These are phyloP conservation scores for Molossus alvarezi DNA, from an alignment of 2,797 vertebrate species.

Conservation along the genomic window DNA sequence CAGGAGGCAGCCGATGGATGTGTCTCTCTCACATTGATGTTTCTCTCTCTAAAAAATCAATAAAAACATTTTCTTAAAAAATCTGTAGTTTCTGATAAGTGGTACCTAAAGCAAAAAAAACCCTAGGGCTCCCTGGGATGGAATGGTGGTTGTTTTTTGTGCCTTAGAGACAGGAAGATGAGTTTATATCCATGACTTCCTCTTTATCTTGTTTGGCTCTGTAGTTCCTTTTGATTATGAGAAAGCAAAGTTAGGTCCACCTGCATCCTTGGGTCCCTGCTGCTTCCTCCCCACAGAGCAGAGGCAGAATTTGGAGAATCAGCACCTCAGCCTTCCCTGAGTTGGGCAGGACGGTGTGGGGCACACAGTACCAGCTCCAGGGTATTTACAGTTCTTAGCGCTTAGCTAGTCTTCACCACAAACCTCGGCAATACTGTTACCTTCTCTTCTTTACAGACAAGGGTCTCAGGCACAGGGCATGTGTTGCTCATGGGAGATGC, in stretches of 20 bases:
- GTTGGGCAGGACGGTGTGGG: background rate
- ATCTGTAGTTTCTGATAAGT: background rate
- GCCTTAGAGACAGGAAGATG: background rate
- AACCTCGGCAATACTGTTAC: no score
- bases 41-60: no score
- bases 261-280: background rate
- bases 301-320: background rate
- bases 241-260: background rate
- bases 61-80: no score
- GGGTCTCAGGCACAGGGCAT: background rate
- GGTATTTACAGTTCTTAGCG: background rate
- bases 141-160: background rate
- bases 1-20: no score
- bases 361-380: background rate
- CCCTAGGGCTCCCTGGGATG: background rate
- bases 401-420: background rate
- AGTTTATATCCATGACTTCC: background rate
- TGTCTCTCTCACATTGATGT: no score
- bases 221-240: background rate
- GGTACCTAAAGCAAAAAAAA: background rate
- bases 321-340: background rate
- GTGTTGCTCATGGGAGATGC: background rate
- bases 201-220: background rate
- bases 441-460: background rate
- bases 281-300: background rate